A percentile compares a stretch with the other conserved stretches of the same genome.
These are phyloP conservation scores for Priocnemis perturbator DNA, from an alignment of 2,888 invertebrate species.

Conservation along the genomic window DNA sequence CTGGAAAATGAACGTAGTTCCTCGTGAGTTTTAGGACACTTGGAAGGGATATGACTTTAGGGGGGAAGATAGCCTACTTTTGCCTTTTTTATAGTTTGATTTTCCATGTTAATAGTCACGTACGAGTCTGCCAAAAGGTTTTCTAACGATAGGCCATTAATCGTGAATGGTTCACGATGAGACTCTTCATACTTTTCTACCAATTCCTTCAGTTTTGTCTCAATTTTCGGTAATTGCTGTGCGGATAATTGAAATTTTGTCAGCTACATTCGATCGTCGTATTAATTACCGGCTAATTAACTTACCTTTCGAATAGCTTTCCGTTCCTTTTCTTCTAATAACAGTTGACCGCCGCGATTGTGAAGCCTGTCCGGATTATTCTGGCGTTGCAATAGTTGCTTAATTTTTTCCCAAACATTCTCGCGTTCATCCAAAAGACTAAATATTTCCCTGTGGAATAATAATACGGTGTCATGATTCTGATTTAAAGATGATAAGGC, in stretches of 20 bases:
- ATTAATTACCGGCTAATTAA: too few relatives aligned
- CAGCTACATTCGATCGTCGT: too few relatives aligned
- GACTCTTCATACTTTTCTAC: slow-evolving; percentile 73
- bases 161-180: slow-evolving; percentile 78
- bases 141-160: slow-evolving; percentile 80
- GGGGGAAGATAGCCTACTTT: slow-evolving; percentile 26
- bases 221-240: slow-evolving; percentile 84
- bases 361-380: slow-evolving; percentile 89
- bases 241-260: too few relatives aligned
- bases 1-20: background rate
- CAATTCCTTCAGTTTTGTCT: slow-evolving; percentile 79
- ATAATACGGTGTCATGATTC: too few relatives aligned
- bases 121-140: slow-evolving; percentile 80
- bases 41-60: background rate
- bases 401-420: slow-evolving; percentile 85
- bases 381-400: slow-evolving; percentile 84
- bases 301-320: slow-evolving; percentile 81
- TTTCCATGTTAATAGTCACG: slow-evolving; percentile 79
- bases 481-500: too few relatives aligned
- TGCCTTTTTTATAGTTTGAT: slow-evolving; percentile 68
- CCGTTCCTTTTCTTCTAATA: slow-evolving; percentile 92
- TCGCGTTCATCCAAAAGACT: slow-evolving; percentile 82
- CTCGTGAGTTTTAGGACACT: too few relatives aligned
- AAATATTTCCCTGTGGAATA: slow-evolving; percentile 73
- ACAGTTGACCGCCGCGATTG: slow-evolving; percentile 90